phyloP scores from a whole-genome alignment of 1,140 invertebrate species.

The Drosophila pallidifrons region DNA sequence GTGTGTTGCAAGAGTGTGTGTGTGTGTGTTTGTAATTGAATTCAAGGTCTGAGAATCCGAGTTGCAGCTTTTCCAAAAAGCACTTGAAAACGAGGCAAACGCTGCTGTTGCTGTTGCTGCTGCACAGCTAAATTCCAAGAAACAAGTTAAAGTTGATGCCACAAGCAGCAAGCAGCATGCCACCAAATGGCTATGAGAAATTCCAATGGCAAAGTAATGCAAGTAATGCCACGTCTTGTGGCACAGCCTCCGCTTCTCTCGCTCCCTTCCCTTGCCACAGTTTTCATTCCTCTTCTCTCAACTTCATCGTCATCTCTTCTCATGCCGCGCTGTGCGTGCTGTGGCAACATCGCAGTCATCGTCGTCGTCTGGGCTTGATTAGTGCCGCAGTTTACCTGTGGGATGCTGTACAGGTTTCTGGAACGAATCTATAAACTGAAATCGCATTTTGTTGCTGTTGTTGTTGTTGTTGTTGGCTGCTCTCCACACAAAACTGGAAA shows the following conservation, averaged over 20 bases:
- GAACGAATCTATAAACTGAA: constrained; percentile 79
- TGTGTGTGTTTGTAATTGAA: constrained; percentile 40
- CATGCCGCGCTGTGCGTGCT: background rate
- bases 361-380: constrained; percentile 60
- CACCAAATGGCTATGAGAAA: constrained; percentile 58
- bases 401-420: constrained; percentile 75
- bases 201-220: constrained; percentile 76
- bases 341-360: constrained; percentile 1
- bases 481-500: constrained; percentile 48
- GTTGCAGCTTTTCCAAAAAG: constrained; percentile 58
- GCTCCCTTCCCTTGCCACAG: constrained; percentile 11
- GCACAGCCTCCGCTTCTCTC: constrained; percentile 15
- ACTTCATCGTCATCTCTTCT: background rate
- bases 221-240: constrained; percentile 26
- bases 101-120: background rate
- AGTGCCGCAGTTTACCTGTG: constrained; percentile 80
- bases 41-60: constrained; percentile 53
- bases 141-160: constrained; percentile 70
- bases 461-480: too few relatives aligned
- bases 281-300: constrained; percentile 3
- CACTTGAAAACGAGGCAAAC: constrained; percentile 57
- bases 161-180: constrained; percentile 24
- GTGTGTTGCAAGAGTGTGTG: background rate
- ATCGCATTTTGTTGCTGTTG: constrained; percentile 50
- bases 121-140: constrained; percentile 60